Base-by-base conservation (phyloP, 2,797 vertebrate species). In the Pipistrellus kuhlii region DNA sequence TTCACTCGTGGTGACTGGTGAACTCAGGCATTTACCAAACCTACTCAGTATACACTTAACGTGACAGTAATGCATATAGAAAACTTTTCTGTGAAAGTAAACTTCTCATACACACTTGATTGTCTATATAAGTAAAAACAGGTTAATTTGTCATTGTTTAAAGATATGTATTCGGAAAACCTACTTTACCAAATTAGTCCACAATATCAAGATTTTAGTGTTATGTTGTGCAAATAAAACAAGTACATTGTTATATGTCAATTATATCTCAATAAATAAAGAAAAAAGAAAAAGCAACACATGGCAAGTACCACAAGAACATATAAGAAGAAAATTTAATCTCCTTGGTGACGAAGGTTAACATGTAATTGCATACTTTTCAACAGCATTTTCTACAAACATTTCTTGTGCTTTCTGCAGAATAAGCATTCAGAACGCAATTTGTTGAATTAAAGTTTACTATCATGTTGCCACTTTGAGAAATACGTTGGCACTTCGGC, bases 401-500 rank as follows among this genome's bases (percentile, higher is more conserved):
- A 38, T 87, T 59, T 91, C 30, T 71, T 71, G 84, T n/a, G 23
- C 21, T 62, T 90, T 46, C 14, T 80, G 35, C 20, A 44, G 48
- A 69, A 66, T 41, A 64, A 57, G 25, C 32, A 91, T 15, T 66
- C 20, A 85, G 46, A 53, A 89, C 75, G 62, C 32, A 35, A 21
- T 27, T 38, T 68, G 20, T 5, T 64, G 73, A 78, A n/a, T 64
- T 48, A 12, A 66, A 73, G 18, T 25, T 62, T 48, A 44, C n/a
- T 59, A 41, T 71, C 32, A 41, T 80, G 66, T 93, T 75, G 82
- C 20, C 82, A 75, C 9, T 87, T 81, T 87, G 64, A 82, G 46
- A 86, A 84, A 18, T 46, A 76, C 35, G 27, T 64, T 1, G 2
- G 53, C 90, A 81, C 46, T 23, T 46, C 44, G 1, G 51, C 90